Conservation (phyloP, 2,888 invertebrate genomes). For the Pristionchus entomophagus region DNA sequence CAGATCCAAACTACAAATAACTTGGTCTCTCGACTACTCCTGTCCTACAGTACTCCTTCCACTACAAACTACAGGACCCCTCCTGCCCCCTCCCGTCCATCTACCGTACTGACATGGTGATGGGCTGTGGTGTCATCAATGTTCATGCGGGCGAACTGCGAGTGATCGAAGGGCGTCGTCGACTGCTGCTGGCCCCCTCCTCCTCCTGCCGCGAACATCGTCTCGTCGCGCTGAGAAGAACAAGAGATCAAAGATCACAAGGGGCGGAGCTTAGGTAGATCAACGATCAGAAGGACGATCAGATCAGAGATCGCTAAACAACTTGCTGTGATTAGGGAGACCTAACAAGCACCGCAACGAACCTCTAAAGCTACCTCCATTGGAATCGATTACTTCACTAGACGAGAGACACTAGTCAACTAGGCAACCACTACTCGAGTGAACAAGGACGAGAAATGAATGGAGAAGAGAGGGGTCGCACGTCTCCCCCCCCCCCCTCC, state of each 20-base stretch:
- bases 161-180: conserved; percentile 26
- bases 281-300: too few species aligned
- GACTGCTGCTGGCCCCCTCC: too few species aligned
- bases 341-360: too few species aligned
- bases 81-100: not conserved
- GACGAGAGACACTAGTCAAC: not conserved
- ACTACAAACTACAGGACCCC: too few species aligned
- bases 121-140: conserved; percentile 14
- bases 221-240: conserved; percentile 44
- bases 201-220: conserved; percentile 26
- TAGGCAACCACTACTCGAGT: conserved; percentile 31
- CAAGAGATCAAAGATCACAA: not conserved
- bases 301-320: too few species aligned
- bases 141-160: conserved; percentile 47
- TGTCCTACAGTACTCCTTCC: too few species aligned
- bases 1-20: not conserved
- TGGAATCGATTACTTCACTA: not conserved
- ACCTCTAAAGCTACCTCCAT: conserved; percentile 21
- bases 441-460: conserved; percentile 16
- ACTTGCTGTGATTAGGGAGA: too few species aligned
- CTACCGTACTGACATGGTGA: conserved; percentile 15
- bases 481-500: not conserved
- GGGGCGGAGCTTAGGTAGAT: too few species aligned
- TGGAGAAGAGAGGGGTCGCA: not conserved
- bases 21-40: not conserved